Conservation (phyloP, 2,888 invertebrate species). For the Stegophylla sp. region DNA sequence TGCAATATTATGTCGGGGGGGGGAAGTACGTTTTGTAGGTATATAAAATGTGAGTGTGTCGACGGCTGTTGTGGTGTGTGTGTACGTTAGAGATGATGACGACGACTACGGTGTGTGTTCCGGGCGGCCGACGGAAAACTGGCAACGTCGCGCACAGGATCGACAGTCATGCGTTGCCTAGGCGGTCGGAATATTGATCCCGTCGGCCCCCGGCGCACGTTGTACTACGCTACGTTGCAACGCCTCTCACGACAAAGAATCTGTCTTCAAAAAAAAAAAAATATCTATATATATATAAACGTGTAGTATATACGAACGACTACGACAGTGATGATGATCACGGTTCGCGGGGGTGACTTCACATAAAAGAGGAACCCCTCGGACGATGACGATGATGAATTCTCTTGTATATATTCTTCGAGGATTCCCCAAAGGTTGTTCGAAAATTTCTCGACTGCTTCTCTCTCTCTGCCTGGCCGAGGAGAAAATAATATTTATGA, state of each 20-base stretch:
- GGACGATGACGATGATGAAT: conserved; percentile 12
- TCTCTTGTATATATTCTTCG: conserved; percentile 23
- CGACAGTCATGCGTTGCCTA: conserved; percentile 58
- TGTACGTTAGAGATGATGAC: background rate
- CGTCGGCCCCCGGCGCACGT: conserved; percentile 56
- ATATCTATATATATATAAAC: background rate
- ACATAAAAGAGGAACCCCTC: conserved; percentile 42
- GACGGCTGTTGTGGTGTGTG: conserved; percentile 1
- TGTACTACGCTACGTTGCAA: conserved; percentile 53
- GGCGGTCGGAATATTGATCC: conserved; percentile 59
- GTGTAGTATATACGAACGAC: background rate
- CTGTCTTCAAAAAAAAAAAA: conserved; percentile 51
- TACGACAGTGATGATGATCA: background rate
- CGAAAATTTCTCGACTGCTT: background rate
- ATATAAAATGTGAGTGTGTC: background rate
- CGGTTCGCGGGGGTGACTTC: conserved; percentile 46
- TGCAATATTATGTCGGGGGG: conserved; percentile 3
- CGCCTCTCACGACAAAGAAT: conserved; percentile 59
- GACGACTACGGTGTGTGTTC: background rate
- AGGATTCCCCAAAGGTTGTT: background rate
- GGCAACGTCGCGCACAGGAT: conserved; percentile 57
- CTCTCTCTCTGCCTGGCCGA: too few species aligned
- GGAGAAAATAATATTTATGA: too few species aligned
- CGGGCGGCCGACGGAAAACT: conserved; percentile 43
- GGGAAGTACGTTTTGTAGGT: background rate